Percentiles rank a stretch among this genome's conserved stretches.
These are phyloP conservation scores for Drosophila pectinifera DNA, from an alignment of 1,140 invertebrate genomes.

Conservation along the genomic window DNA sequence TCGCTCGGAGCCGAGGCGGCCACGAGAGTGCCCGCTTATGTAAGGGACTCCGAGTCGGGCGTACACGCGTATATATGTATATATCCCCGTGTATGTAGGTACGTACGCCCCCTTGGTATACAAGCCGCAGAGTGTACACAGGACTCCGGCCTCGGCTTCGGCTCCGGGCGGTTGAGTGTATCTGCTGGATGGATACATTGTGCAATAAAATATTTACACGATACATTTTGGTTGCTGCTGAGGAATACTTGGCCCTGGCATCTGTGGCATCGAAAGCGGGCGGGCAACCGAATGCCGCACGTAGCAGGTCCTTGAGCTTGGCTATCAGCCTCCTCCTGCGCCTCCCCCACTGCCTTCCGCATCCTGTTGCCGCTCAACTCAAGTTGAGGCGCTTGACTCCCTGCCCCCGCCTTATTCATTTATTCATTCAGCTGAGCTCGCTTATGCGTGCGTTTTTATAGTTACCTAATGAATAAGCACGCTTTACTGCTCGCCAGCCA, in stretches of 20 bases:
- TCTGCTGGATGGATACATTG: conserved; percentile 70
- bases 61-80: conserved; percentile 10
- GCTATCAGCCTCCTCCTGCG: not conserved
- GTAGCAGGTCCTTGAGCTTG: conserved; percentile 16
- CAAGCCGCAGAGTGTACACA: conserved; percentile 29
- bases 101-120: conserved; percentile 9
- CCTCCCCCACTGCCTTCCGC: not conserved
- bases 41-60: conserved; percentile 5
- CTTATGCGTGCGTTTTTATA: conserved; percentile 25
- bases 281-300: conserved; percentile 45
- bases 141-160: conserved; percentile 8
- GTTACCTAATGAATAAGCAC: conserved; percentile 36
- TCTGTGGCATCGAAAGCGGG: conserved; percentile 57
- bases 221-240: conserved; percentile 60
- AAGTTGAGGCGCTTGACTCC: conserved; percentile 23
- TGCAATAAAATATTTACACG: conserved; percentile 81
- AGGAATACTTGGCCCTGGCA: conserved; percentile 57
- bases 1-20: conserved; percentile 16
- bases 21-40: conserved; percentile 14
- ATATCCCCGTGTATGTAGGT: not conserved
- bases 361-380: conserved; percentile 22
- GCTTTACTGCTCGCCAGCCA: not conserved
- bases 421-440: conserved; percentile 36
- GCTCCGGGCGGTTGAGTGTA: conserved; percentile 18
- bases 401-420: conserved; percentile 23